A percentile compares a stretch with the other conserved stretches of the same genome.
Conservation (phyloP, 2,888 invertebrate genomes). For the Rhyacophila evoluta region DNA sequence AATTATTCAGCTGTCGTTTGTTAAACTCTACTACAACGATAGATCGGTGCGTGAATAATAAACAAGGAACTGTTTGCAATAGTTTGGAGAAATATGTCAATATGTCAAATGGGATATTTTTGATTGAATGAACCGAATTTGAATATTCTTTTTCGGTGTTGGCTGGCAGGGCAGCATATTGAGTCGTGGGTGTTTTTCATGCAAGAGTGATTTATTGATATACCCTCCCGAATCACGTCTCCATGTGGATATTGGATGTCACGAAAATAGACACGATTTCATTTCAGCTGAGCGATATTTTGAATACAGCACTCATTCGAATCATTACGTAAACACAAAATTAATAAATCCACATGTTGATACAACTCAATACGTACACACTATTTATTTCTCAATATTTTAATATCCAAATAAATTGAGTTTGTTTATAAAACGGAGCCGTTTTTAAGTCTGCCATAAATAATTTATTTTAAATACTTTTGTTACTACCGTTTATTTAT, state of each 20-base stretch:
- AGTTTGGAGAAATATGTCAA: conserved; percentile 11
- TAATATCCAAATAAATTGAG: too few relatives aligned
- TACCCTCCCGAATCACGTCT: not conserved
- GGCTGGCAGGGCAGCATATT: not conserved
- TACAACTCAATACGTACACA: too few relatives aligned
- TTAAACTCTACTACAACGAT: not conserved
- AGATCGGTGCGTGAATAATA: conserved; percentile 12
- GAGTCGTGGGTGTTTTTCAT: not conserved
- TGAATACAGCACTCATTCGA: too few relatives aligned
- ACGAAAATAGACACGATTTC: not conserved
- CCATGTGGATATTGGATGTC: not conserved
- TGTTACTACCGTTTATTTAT: too few relatives aligned
- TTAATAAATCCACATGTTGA: too few relatives aligned
- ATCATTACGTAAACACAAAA: too few relatives aligned
- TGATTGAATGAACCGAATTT: conserved; percentile 14
- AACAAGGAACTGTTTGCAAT: not conserved
- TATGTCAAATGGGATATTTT: conserved; percentile 15
- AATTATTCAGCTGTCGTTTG: too few relatives aligned
- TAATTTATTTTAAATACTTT: too few relatives aligned
- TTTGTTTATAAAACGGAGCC: too few relatives aligned
- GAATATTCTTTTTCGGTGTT: not conserved
- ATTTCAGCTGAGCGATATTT: too few relatives aligned
- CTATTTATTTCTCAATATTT: too few relatives aligned
- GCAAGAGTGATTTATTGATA: not conserved
- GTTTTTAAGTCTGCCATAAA: too few relatives aligned